phyloP scores from a whole-genome alignment of 2,888 invertebrate species.

The Andrena camellia region DNA sequence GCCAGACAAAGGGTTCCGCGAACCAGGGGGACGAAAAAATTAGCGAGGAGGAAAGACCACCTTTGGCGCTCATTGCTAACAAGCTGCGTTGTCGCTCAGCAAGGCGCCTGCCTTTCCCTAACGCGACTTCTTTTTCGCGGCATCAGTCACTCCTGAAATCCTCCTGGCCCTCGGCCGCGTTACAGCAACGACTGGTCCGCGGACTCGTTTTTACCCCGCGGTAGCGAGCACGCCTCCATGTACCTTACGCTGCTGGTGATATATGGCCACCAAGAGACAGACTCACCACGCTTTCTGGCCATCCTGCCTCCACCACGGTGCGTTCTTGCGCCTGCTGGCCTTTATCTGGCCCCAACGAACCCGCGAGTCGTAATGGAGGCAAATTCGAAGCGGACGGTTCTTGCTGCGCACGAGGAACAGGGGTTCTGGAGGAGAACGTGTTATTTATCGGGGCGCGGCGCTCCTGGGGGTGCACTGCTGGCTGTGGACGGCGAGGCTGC shows the following conservation, averaged over 20 bases:
- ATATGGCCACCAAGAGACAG: conserved; percentile 57
- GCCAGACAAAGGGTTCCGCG: conserved; percentile 26
- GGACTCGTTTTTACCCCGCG: conserved; percentile 36
- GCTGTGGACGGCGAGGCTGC: background rate
- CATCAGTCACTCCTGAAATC: conserved; percentile 67
- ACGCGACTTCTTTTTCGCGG: conserved; percentile 54
- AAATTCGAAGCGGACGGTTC: conserved; percentile 6
- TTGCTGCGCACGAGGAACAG: background rate
- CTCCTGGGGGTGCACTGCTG: background rate
- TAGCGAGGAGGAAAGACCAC: conserved; percentile 50
- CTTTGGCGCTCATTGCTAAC: conserved; percentile 72
- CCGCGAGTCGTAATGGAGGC: conserved; percentile 19
- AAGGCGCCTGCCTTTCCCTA: conserved; percentile 67
- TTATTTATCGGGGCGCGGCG: background rate
- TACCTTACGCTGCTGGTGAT: conserved; percentile 53
- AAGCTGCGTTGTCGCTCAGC: conserved; percentile 74
- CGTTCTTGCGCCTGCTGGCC: conserved; percentile 42
- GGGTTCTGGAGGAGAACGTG: background rate
- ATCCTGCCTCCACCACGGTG: conserved; percentile 37
- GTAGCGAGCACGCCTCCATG: conserved; percentile 22
- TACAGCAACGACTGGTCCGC: conserved; percentile 25
- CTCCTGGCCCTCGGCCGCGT: conserved; percentile 54
- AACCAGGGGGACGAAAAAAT: conserved; percentile 28
- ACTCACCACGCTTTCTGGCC: conserved; percentile 59
- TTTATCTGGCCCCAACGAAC: conserved; percentile 15